phyloP scores from a whole-genome alignment of 2,888 invertebrate species.

The Busseola fusca region DNA sequence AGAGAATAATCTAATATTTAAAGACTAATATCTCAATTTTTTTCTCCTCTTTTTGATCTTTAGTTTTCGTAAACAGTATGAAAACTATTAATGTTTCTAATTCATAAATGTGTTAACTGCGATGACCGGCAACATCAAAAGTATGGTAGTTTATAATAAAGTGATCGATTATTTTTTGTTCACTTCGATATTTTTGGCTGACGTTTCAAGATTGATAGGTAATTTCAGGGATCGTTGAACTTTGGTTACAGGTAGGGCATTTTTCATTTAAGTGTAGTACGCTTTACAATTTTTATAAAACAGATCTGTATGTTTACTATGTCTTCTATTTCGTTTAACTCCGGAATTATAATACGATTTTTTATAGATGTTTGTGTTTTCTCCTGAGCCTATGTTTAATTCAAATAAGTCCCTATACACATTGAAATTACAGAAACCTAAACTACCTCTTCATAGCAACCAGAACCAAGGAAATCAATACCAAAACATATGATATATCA shows the following conservation, averaged over 20 bases:
- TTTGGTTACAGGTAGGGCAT: background rate
- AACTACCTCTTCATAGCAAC: conserved; percentile 1
- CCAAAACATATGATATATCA: conserved; percentile 56
- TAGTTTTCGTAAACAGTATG: conserved; percentile 53
- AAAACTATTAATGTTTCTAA: conserved; percentile 42
- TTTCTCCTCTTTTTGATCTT: conserved; percentile 59
- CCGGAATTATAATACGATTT: background rate
- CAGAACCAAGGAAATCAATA: conserved; percentile 42
- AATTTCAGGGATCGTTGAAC: conserved; percentile 26
- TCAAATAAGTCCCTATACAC: background rate
- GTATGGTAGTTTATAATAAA: conserved; percentile 52
- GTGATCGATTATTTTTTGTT: conserved; percentile 42
- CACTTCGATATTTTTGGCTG: conserved; percentile 29
- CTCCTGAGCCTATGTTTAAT: no score
- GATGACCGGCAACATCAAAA: conserved; percentile 58
- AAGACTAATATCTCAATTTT: conserved; percentile 14
- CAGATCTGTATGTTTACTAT: background rate
- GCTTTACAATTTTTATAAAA: background rate
- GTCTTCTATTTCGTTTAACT: background rate
- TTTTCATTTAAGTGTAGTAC: background rate
- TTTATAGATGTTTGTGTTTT: background rate
- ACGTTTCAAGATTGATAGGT: conserved; percentile 23
- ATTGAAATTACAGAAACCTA: background rate
- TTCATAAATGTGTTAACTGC: conserved; percentile 51
- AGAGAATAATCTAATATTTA: conserved; percentile 15